A percentile compares a stretch with the other conserved stretches of the same genome.
These are phyloP conservation scores for Oenanthe oenanthe DNA, from an alignment of 2,113 vertebrate genomes.

Conservation along the genomic window DNA sequence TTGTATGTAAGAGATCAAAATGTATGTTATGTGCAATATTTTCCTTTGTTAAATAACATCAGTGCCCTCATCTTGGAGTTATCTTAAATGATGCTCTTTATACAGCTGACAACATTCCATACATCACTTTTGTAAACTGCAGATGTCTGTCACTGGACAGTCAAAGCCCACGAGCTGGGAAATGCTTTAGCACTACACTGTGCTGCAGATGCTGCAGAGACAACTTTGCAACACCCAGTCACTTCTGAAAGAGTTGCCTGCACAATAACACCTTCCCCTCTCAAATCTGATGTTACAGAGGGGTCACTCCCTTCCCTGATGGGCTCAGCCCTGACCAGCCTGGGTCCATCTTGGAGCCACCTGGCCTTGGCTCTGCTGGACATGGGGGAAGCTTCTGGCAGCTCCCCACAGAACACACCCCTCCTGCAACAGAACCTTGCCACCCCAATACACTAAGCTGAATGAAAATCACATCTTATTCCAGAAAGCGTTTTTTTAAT, in stretches of 20 bases:
- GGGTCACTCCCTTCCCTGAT: fast-evolving
- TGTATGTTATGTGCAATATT: background rate
- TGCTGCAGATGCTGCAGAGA: background rate
- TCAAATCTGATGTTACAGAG: background rate
- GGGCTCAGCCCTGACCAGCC: fast-evolving
- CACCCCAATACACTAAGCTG: background rate
- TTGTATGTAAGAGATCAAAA: background rate
- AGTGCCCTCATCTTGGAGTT: background rate
- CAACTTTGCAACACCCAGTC: background rate
- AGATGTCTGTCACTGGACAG: background rate
- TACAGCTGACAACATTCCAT: background rate
- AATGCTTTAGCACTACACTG: background rate
- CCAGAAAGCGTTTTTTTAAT: background rate
- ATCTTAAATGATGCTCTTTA: background rate
- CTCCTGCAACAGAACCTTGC: background rate
- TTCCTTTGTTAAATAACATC: background rate
- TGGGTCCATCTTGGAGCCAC: background rate
- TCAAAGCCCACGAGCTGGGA: background rate
- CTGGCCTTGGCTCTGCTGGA: background rate
- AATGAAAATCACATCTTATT: background rate
- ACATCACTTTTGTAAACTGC: background rate
- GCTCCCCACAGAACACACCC: background rate
- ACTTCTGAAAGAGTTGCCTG: background rate
- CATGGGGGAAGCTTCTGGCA: background rate
- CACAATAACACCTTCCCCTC: background rate